These are phyloP conservation scores for Dicrostonyx torquatus DNA, from an alignment of 2,797 vertebrate genomes.

Conservation along the genomic window DNA sequence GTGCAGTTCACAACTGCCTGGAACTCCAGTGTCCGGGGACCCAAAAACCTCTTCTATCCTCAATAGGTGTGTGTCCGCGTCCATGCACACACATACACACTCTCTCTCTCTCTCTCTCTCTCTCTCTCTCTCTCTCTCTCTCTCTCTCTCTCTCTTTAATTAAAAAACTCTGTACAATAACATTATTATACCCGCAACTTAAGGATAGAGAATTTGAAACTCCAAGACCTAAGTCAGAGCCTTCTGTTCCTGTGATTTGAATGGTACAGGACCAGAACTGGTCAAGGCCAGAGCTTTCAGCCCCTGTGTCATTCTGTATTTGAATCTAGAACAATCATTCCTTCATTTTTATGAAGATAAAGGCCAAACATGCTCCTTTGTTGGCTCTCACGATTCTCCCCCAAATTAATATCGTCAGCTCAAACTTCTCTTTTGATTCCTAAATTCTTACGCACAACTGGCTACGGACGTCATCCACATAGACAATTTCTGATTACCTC, in stretches of 20 bases:
- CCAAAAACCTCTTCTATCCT: neutral
- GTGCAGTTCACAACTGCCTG: neutral
- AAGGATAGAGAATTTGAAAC: constrained; percentile 39
- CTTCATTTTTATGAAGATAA: neutral
- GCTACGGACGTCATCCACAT: neutral
- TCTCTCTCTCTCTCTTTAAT: too few relatives aligned
- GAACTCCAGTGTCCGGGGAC: neutral
- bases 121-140: too few relatives aligned
- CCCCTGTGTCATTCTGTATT: neutral
- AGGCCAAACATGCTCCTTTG: neutral
- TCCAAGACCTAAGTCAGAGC: neutral
- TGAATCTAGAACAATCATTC: neutral
- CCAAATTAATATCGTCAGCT: neutral
- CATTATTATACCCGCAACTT: neutral
- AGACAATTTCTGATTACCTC: neutral
- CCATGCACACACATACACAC: neutral
- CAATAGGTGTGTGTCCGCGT: neutral
- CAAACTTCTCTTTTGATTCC: neutral
- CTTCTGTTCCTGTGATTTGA: neutral
- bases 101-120: too few relatives aligned
- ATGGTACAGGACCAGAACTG: neutral
- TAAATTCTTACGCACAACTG: neutral
- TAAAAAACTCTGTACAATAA: neutral
- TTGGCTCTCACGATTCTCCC: neutral
- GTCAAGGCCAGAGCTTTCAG: neutral